phyloP scores from a whole-genome alignment of 2,113 vertebrate species.

The Pantherophis guttatus region DNA sequence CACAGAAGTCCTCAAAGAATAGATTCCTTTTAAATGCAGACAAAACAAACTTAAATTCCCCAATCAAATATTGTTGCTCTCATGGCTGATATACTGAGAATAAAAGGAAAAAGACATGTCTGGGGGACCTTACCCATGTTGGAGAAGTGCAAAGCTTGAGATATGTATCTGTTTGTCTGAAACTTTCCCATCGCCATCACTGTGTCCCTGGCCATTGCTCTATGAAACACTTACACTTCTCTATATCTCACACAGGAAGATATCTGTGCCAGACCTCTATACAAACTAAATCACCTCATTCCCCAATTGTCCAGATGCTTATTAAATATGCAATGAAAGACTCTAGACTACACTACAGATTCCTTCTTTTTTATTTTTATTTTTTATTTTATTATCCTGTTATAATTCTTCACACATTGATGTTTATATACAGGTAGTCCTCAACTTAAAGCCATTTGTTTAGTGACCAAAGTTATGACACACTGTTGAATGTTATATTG shows the following conservation, averaged over 20 bases:
- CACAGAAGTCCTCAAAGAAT: neutral
- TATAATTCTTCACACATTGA: neutral
- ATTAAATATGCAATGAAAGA: neutral
- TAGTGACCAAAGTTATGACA: too few species aligned
- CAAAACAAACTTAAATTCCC: neutral
- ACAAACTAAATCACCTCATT: neutral
- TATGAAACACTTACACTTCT: neutral
- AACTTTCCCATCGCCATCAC: neutral
- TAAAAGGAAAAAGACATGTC: neutral
- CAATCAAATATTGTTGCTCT: neutral
- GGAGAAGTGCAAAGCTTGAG: neutral
- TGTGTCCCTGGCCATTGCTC: neutral
- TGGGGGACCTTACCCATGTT: neutral
- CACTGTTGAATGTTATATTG: too few species aligned
- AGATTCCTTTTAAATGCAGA: neutral
- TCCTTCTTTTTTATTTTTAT: neutral
- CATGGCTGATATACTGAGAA: neutral
- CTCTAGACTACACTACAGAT: neutral
- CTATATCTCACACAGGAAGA: neutral
- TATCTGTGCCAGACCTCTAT: neutral
- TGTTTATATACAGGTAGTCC: neutral
- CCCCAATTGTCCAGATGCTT: neutral
- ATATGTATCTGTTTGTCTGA: neutral
- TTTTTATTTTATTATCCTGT: neutral
- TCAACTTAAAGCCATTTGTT: too few species aligned